Evolutionary conservation across 2,113 vertebrate species (phyloP).

Genomic region (Nothocercus julius): DNA sequence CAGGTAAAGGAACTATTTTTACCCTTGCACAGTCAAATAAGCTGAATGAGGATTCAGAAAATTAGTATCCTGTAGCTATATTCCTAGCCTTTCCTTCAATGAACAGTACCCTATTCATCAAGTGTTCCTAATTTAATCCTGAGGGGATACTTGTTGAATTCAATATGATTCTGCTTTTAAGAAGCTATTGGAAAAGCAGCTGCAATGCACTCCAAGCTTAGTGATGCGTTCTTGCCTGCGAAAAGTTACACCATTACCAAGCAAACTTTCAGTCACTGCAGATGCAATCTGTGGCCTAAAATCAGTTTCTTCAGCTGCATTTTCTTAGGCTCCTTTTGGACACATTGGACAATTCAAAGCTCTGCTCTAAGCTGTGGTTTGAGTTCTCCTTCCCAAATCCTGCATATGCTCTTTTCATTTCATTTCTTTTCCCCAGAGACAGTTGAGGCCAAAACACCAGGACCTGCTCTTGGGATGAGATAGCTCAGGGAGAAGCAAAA

Average conservation of each 20-base stretch:
- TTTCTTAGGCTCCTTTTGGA: not conserved
- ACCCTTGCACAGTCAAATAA: no score
- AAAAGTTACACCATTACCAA: not conserved
- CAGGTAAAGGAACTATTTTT: not conserved
- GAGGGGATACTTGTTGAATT: not conserved
- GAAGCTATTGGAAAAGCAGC: not conserved
- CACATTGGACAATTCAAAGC: not conserved
- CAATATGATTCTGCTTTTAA: not conserved
- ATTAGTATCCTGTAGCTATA: not conserved
- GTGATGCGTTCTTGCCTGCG: rapidly evolving
- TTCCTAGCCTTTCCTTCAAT: not conserved
- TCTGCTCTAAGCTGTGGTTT: not conserved
- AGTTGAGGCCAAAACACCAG: not conserved
- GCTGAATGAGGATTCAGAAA: not conserved
- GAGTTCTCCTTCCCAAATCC: not conserved
- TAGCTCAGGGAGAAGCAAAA: not conserved
- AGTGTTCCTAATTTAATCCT: not conserved
- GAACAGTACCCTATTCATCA: not conserved
- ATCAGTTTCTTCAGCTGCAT: not conserved
- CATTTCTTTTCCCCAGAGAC: not conserved
- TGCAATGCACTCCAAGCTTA: not conserved
- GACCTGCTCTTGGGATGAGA: not conserved
- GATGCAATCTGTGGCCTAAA: not conserved
- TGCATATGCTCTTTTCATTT: not conserved
- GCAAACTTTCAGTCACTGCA: not conserved